Evolutionary conservation across 2,888 invertebrate species (phyloP).

Genomic region (Pilophorus perplexus): DNA sequence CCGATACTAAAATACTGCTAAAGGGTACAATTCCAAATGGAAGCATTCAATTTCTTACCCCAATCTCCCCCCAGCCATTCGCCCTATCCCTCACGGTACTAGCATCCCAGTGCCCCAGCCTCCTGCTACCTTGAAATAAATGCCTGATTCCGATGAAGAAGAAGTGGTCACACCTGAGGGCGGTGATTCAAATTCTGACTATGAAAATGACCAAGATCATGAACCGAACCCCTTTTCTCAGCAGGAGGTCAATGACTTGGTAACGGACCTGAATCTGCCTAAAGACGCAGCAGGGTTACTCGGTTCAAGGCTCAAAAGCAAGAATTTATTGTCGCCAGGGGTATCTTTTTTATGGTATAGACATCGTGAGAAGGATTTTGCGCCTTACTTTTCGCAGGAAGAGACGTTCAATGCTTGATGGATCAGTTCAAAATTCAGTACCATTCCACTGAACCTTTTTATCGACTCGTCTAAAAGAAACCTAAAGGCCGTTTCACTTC

Average conservation of each 20-base stretch:
- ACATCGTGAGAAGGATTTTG: neutral
- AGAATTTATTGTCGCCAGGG: neutral
- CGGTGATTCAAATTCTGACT: constrained; percentile 1
- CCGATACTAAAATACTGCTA: no score
- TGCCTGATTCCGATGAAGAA: constrained; percentile 18
- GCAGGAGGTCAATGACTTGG: constrained; percentile 47
- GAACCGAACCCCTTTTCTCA: constrained; percentile 46
- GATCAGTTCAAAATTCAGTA: neutral
- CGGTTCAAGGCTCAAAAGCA: constrained; percentile 4
- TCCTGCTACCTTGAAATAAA: constrained; percentile 30
- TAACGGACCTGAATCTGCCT: constrained; percentile 47
- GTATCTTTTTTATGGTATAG: neutral
- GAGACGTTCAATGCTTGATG: neutral
- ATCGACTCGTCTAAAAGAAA: no score
- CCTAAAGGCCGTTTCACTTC: no score
- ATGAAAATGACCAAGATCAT: constrained; percentile 37
- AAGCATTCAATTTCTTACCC: neutral
- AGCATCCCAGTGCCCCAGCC: constrained; percentile 39
- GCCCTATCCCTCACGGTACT: constrained; percentile 40
- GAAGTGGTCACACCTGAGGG: constrained; percentile 18
- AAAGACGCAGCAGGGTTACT: constrained; percentile 47
- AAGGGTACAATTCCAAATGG: neutral
- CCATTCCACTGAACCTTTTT: neutral
- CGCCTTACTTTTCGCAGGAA: neutral
- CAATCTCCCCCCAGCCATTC: constrained; percentile 35